These are phyloP conservation scores for Silurus meridionalis DNA, from an alignment of 2,113 vertebrate genomes.

Conservation along the genomic window DNA sequence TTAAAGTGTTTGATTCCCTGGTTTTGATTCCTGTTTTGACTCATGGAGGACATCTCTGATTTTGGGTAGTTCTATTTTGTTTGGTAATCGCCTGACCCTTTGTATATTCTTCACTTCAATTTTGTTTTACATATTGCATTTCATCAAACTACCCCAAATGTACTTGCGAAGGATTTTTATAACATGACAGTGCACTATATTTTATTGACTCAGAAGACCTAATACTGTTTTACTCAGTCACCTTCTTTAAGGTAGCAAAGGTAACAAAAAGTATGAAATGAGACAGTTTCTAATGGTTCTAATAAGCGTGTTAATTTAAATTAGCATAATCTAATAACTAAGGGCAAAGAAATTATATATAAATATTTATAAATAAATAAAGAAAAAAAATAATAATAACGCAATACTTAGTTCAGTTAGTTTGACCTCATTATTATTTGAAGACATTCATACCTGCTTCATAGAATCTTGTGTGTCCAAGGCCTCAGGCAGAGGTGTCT, in stretches of 20 bases:
- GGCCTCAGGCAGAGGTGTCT: constrained; percentile 75
- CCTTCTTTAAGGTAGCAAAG: background rate
- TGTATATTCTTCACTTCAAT: no score
- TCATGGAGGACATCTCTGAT: no score
- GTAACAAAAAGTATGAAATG: background rate
- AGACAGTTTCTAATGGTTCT: background rate
- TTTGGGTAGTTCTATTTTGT: no score
- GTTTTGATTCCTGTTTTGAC: no score
- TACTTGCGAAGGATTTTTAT: no score
- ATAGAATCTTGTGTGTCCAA: constrained; percentile 73
- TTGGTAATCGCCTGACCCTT: no score
- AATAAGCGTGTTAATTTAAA: background rate
- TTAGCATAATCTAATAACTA: background rate
- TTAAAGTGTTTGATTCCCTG: no score
- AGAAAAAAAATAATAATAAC: background rate
- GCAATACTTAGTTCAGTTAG: background rate
- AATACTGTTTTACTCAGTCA: background rate
- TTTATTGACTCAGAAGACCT: background rate
- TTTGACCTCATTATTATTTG: background rate
- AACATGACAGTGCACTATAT: background rate
- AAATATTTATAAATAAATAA: background rate
- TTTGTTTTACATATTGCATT: no score
- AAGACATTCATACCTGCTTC: constrained; percentile 69
- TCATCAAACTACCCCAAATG: no score
- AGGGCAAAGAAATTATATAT: background rate